Evolutionary conservation across 2,797 vertebrate species (phyloP).

Genomic region (Glyptemys insculpta): DNA sequence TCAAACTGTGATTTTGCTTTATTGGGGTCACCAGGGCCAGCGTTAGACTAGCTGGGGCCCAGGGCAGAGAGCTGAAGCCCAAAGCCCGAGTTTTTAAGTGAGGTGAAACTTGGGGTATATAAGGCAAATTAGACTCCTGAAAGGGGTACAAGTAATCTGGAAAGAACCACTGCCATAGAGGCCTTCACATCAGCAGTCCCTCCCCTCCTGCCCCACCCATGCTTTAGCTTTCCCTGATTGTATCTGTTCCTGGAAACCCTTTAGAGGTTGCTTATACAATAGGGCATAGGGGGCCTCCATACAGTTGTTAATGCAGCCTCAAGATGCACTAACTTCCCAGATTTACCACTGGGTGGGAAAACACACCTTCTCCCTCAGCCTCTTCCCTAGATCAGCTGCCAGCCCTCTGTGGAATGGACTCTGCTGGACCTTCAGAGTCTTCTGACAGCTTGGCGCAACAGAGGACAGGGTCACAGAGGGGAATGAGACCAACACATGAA

Average conservation of each 20-base stretch:
- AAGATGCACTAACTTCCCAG: not conserved
- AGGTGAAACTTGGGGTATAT: too few relatives aligned
- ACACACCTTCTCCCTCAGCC: not conserved
- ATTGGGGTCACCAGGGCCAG: too few relatives aligned
- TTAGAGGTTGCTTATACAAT: not conserved
- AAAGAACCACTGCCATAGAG: not conserved
- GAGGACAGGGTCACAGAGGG: not conserved
- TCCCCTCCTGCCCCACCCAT: not conserved
- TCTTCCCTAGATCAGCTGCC: not conserved
- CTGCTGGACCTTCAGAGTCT: not conserved
- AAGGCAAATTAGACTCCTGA: too few relatives aligned
- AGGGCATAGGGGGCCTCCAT: not conserved
- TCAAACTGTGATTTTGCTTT: too few relatives aligned
- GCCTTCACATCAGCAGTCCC: not conserved
- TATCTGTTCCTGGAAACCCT: not conserved
- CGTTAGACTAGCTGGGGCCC: too few relatives aligned
- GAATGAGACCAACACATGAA: not conserved
- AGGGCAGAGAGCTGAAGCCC: too few relatives aligned
- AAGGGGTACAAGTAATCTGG: too few relatives aligned
- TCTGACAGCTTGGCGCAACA: not conserved
- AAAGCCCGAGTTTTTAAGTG: too few relatives aligned
- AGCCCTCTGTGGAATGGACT: not conserved
- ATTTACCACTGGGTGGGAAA: not conserved
- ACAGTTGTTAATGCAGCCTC: accelerated
- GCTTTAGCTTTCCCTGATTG: not conserved